Base-by-base conservation (phyloP, 2,797 vertebrate genomes). In the Pipistrellus pipistrellus region DNA sequence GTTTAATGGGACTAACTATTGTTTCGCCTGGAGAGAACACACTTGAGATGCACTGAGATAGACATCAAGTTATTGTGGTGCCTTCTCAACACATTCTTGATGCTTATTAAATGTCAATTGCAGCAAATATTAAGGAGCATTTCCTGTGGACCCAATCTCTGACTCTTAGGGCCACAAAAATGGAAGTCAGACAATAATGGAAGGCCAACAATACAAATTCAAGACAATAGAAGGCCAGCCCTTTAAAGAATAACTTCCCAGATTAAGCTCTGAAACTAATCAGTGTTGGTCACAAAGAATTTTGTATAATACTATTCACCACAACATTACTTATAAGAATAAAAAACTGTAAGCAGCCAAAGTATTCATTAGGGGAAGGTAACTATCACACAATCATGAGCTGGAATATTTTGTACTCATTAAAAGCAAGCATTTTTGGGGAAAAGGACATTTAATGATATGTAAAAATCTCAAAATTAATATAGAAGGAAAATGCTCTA, bases 101-200 rank as follows among this genome's bases (percentile, higher is more conserved):
- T 71, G 87, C 69, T 95, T 95, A 94, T 91, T 93, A 95, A 93
- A 91, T 85, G 90, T 72, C 46, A 85, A 81, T 71, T 85, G 81
- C 69, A 90, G 76, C n/a, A 71, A 87, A 89, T 77, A 82, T 85
- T 85, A 82, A 82, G 85, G 46, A 91, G 38, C 53, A 91, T 57
- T 93, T 96, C 81, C 95, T 88, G 38, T 57, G 46, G 44, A 92
- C 20, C 81, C 57, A 95, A 64, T 64, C 32, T 78, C 23, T 76
- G 91, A 82, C 30, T 94, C 64, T 48, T 41, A 91, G 48, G 11
- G 59, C 27, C 76, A 83, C 75, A 93, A 78, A 71, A 71, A 68
- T 20, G 23, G 21, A 78, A 44, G 25, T 57, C 46, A 44, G 38
- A 69, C 35, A 91, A 90, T 80, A 80, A 87, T 30, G 51, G 41